Evolutionary conservation across 2,888 invertebrate genomes (phyloP), one percentile per base, ranked within the genome.

Genomic region (Cephus spinipes): DNA sequence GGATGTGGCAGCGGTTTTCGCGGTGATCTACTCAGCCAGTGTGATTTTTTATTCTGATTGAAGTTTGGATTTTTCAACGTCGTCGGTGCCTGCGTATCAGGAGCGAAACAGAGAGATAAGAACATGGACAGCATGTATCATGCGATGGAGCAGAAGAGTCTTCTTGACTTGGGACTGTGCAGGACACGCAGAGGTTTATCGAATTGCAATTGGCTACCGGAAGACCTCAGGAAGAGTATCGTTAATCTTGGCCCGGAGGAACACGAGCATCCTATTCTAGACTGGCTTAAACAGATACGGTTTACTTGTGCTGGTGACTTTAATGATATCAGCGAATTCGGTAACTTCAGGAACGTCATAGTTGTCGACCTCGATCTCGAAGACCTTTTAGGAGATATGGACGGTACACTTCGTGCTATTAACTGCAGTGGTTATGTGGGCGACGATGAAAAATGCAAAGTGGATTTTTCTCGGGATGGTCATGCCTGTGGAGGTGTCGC

Each of bases 251-350:
- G 33, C 12, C 75, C 77, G 3, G 74, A 79, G 15, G 74, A 68
- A 73, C 79, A 77, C 31, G 77, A 71, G 31, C 81, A 82, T 77
- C 79, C 81, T 33, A 80, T 82, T 30, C 76, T 84, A 11, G 80
- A 84, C 79, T 85, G 85, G 85, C 74, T 85, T 6, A 79, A 79
- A 12, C 80, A 83, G 73, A 85, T 85, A 35, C 73, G 85, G 68
- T 77, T 79, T 34, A 84, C 77, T 71, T 84, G 82, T 69, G 71
- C 78, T 12, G 73, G 78, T 73, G 84, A 85, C 74, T 74, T 79
- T 12, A 81, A 81, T 75, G 85, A 85, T 31, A 76, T 78, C n/a
- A 81, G 78, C 31, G 33, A 33, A 71, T 15, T 71, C 12, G 23
- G 55, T 55, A 55, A 55, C 23, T 23, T 55, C 55, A 55, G 23